Evolutionary conservation across 2,797 vertebrate species (phyloP).

Genomic region (Oryzias dopingdopingensis): DNA sequence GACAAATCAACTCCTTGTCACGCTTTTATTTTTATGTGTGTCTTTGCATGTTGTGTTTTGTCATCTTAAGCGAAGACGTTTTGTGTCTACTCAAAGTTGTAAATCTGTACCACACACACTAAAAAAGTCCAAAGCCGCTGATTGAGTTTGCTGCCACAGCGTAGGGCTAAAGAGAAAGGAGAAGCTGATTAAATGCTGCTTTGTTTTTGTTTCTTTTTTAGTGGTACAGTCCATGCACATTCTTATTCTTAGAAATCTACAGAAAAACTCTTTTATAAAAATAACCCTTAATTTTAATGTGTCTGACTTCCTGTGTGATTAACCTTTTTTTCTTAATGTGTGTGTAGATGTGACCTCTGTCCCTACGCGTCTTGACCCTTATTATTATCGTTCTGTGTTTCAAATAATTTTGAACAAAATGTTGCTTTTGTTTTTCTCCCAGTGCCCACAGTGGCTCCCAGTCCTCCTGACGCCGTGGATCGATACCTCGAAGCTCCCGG

Average conservation of each 20-base stretch:
- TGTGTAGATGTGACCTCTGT: neutral
- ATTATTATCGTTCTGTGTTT: neutral
- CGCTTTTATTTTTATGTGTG: conserved; percentile 19
- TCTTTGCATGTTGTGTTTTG: conserved; percentile 42
- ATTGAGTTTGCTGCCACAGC: neutral
- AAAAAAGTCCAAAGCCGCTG: conserved; percentile 6
- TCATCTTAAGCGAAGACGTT: neutral
- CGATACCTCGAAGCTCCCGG: conserved; percentile 91
- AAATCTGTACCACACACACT: no score
- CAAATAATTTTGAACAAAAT: neutral
- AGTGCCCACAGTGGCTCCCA: conserved; percentile 95
- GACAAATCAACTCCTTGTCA: conserved; percentile 25
- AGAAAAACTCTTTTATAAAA: no score
- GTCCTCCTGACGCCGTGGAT: conserved; percentile 91
- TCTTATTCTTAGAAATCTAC: conserved; percentile 42
- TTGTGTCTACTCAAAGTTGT: neutral
- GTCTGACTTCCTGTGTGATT: conserved; percentile 24
- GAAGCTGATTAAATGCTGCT: no score
- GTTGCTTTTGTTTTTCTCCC: conserved; percentile 16
- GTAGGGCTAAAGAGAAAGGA: no score
- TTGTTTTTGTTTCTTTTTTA: neutral
- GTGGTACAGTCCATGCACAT: conserved; percentile 37
- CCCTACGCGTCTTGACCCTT: neutral
- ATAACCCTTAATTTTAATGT: neutral
- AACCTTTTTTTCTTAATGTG: conserved; percentile 14